These are phyloP conservation scores for Leptobrachium leishanense DNA, from an alignment of 2,113 vertebrate genomes.

Conservation along the genomic window DNA sequence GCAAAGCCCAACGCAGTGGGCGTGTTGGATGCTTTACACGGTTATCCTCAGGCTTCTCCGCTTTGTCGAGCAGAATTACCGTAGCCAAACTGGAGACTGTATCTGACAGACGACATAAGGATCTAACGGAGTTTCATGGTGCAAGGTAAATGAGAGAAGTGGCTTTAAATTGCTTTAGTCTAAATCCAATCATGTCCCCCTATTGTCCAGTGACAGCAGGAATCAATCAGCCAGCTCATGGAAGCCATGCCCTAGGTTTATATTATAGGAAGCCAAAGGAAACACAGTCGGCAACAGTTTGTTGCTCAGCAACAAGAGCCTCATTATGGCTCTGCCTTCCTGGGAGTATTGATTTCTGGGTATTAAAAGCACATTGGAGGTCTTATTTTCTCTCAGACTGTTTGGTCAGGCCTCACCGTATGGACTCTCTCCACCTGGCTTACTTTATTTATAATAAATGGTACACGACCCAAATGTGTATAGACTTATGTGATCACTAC, in stretches of 20 bases:
- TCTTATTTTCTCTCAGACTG: neutral
- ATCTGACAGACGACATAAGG: neutral
- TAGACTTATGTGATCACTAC: too few relatives aligned
- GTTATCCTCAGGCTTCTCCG: neutral
- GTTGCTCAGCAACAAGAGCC: conserved; percentile 25
- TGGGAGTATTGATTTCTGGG: conserved; percentile 26
- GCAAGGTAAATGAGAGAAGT: conserved; percentile 21
- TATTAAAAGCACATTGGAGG: neutral
- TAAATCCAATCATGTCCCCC: conserved; percentile 26
- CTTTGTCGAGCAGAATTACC: neutral
- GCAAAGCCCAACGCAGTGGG: too few relatives aligned
- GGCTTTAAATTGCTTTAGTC: conserved; percentile 24
- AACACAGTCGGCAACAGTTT: neutral
- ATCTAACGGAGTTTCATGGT: neutral
- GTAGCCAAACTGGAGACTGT: neutral
- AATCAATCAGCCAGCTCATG: conserved; percentile 17
- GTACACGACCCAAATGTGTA: too few relatives aligned
- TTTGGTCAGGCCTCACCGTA: neutral
- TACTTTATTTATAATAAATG: neutral
- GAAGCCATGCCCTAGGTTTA: conserved; percentile 5
- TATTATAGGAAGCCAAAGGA: conserved; percentile 4
- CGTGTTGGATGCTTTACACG: too few relatives aligned
- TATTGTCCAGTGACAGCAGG: conserved; percentile 34
- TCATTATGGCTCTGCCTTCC: neutral
- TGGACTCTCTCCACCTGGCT: neutral